Conservation (phyloP, 2,113 vertebrate genomes). For the Sorex fumeus region DNA sequence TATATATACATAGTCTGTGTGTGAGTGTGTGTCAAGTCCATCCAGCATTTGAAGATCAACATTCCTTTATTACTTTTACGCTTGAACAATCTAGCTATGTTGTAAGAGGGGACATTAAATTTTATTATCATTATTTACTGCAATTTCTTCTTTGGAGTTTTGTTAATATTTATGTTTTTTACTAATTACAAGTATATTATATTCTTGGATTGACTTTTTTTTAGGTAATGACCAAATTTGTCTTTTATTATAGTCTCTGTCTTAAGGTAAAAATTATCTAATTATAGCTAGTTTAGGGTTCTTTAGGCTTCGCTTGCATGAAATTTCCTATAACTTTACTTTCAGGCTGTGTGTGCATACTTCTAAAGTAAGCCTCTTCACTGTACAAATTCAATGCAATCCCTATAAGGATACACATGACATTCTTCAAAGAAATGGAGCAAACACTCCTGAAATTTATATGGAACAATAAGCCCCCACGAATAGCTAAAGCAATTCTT, state of each 20-base stretch:
- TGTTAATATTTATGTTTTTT: not conserved
- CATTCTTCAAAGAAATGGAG: too few species aligned
- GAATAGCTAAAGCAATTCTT: too few species aligned
- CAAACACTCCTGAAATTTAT: too few species aligned
- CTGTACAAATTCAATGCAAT: too few species aligned
- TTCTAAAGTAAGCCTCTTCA: not conserved
- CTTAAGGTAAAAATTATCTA: not conserved
- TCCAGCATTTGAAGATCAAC: not conserved
- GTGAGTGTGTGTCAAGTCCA: not conserved
- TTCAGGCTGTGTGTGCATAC: not conserved
- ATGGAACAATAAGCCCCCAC: too few species aligned
- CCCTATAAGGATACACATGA: too few species aligned
- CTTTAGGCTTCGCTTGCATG: not conserved
- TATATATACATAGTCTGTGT: too few species aligned
- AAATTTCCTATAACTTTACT: not conserved
- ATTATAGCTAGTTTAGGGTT: not conserved
- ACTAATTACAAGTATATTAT: not conserved
- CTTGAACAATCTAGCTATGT: not conserved
- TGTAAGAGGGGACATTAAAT: not conserved
- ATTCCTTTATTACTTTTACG: not conserved
- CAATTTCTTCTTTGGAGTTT: not conserved
- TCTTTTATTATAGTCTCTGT: not conserved
- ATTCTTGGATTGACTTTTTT: not conserved
- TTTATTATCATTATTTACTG: not conserved
- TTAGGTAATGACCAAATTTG: not conserved